A percentile compares a stretch with the other conserved stretches of the same genome.
Conservation (phyloP, 2,113 vertebrate species). For the Redunca redunca region DNA sequence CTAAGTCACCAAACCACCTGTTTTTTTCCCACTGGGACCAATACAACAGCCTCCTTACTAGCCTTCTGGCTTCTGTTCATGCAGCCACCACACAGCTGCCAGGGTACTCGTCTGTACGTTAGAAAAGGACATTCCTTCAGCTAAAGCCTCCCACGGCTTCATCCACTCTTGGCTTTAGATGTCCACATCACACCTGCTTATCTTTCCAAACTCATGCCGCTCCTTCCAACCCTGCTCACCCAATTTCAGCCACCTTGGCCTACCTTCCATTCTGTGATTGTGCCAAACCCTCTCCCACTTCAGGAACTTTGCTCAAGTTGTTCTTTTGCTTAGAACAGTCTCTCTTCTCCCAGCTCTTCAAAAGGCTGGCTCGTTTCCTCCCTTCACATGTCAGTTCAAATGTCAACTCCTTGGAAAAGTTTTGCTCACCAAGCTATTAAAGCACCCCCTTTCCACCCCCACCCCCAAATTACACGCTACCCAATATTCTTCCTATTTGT, state of each 20-base stretch:
- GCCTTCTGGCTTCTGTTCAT: neutral
- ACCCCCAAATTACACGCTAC: neutral
- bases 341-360: neutral
- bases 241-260: neutral
- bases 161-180: neutral
- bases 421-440: neutral
- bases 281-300: neutral
- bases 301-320: neutral
- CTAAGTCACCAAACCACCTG: neutral
- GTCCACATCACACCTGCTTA: neutral
- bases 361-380: neutral
- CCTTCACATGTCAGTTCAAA: neutral
- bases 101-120: neutral
- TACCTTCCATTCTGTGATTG: neutral
- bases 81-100: neutral
- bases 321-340: neutral
- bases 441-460: neutral
- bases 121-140: neutral
- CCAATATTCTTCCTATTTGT: neutral
- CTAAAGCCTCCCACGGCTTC: neutral
- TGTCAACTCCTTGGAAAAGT: neutral
- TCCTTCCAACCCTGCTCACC: neutral
- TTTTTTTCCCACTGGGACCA: neutral
- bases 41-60: neutral
- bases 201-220: neutral